Evolutionary conservation across 2,888 invertebrate genomes (phyloP), one percentile per base, ranked within the genome.

Genomic region (Rhodophaea formosa): DNA sequence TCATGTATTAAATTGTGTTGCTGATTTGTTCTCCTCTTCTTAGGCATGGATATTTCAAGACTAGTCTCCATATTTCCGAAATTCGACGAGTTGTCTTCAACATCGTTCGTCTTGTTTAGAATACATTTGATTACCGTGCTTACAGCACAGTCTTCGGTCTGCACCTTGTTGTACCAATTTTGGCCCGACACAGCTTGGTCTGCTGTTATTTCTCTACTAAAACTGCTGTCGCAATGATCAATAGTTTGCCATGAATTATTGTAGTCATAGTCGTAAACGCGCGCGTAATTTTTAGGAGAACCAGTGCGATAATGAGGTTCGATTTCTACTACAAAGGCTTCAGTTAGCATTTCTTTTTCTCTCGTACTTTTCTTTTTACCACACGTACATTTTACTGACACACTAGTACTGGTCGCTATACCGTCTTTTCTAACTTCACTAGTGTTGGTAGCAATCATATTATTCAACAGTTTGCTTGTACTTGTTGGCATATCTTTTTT

Each of bases 1-100:
- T 77, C 73, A 42, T 76, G 73, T 3, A 75, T 62, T 8, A 80
- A 63, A 58, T 81, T 70, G n/a, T 69, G 66, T 49, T 64, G 66
- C 2, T 23, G 23, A 23, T 23, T 23, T 0, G 67, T 5, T 65
- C 63, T 58, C 7, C 64, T 56, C 49, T 62, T 65, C 23, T 59
- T 66, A 49, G 49, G 51, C 35, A 32, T 15, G n/a, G 51, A 35
- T 35, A 51, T 63, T 8, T 58, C 39, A 10, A 63, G 17, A 49
- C 58, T 52, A 14, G 45, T 70, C 62, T 53, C 29, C 12, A 44
- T 8, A 3, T 62, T 56, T 30, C 62, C 59, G 14, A 60, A n/a
- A 52, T 59, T 61, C 7, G 7, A 7, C 5, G 23, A 10, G 12
- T 53, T 53, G n/a, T 8, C 7, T 3, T 43, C 1, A n/a, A 14